Conservation (phyloP, 2,113 vertebrate species). For the Phodopus roborovskii region DNA sequence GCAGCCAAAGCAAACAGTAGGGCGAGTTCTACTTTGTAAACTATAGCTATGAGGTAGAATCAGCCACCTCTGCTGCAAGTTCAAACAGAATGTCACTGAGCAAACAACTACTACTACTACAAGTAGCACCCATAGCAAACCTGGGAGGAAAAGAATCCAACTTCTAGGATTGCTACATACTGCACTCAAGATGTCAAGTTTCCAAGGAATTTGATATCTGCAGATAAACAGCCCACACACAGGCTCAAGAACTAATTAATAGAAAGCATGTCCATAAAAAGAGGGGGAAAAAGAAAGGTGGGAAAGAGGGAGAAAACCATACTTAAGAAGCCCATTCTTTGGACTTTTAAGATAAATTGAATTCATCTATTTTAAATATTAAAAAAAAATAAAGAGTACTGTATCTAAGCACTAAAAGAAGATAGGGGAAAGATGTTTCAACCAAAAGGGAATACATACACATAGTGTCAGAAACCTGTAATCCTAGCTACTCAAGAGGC, state of each 20-base stretch:
- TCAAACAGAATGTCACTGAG: slow-evolving; percentile 54
- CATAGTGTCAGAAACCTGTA: background rate
- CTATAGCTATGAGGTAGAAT: background rate
- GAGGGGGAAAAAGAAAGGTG: background rate
- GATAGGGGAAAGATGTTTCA: background rate
- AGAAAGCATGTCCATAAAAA: background rate
- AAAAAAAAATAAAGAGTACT: background rate
- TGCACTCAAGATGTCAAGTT: slow-evolving; percentile 29
- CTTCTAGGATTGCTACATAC: background rate
- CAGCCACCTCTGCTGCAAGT: slow-evolving; percentile 14
- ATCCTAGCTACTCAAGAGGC: background rate
- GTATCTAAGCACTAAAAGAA: slow-evolving; percentile 17
- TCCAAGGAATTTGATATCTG: slow-evolving; percentile 23
- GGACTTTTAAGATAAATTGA: slow-evolving; percentile 30
- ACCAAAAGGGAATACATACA: slow-evolving; percentile 22
- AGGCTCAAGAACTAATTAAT: background rate
- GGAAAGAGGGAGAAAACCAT: background rate
- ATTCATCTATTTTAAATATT: background rate
- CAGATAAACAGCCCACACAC: slow-evolving; percentile 45
- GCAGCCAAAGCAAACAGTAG: slow-evolving; percentile 73
- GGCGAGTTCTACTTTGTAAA: slow-evolving; percentile 68
- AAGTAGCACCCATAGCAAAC: background rate
- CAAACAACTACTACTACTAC: slow-evolving; percentile 12
- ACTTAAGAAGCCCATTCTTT: background rate
- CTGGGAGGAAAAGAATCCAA: slow-evolving; percentile 1